Conservation (phyloP, 2,797 vertebrate genomes). For the Poeciliopsis presidionis region DNA sequence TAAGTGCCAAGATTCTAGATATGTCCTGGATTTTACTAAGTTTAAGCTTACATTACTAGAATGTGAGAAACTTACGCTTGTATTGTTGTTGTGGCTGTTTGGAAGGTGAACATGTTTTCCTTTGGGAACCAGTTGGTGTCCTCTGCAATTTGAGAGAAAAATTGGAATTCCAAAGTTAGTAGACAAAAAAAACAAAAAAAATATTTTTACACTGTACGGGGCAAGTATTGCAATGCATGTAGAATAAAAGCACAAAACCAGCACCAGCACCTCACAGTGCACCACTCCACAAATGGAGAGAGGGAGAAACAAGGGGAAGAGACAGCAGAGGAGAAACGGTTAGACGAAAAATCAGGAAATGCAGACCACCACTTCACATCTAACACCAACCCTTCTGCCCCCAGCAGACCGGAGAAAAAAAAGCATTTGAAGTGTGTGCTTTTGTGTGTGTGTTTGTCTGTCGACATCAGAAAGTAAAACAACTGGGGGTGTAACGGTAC, state of each 20-base stretch:
- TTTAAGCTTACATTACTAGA: constrained; percentile 19
- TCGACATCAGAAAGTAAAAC: not conserved
- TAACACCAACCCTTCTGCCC: constrained; percentile 66
- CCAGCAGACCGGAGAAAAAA: constrained; percentile 58
- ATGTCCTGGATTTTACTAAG: constrained; percentile 15
- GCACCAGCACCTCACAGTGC: constrained; percentile 70
- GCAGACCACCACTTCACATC: constrained; percentile 78
- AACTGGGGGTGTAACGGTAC: not conserved
- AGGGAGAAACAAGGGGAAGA: constrained; percentile 77
- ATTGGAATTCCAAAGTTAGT: constrained; percentile 14
- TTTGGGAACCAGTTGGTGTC: constrained; percentile 97
- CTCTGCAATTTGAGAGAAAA: constrained; percentile 81
- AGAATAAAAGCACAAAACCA: constrained; percentile 57
- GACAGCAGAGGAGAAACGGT: constrained; percentile 70
- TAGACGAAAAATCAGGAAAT: constrained; percentile 72
- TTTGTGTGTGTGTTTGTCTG: not conserved
- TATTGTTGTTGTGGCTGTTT: constrained; percentile 97
- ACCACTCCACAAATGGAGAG: constrained; percentile 80
- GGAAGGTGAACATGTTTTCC: constrained; percentile 97
- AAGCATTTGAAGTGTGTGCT: constrained; percentile 45
- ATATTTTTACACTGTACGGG: not conserved
- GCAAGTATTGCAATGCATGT: constrained; percentile 30
- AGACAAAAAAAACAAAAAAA: not conserved
- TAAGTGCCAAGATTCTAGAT: constrained; percentile 9
- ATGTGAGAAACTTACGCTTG: constrained; percentile 91